Base-by-base conservation (phyloP, 2,797 vertebrate species). In the Clarias pachynema region DNA sequence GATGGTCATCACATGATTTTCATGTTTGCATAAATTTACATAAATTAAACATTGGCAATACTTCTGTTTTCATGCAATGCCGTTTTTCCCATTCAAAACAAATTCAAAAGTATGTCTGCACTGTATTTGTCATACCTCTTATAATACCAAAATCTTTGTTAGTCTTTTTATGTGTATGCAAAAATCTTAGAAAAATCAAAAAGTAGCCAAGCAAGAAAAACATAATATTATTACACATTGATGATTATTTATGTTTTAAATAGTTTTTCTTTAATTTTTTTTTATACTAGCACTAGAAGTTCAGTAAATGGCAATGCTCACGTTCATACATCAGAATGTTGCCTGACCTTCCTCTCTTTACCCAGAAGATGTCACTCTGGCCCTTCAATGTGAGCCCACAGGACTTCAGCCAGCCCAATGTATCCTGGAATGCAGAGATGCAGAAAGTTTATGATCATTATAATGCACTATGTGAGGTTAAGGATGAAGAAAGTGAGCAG, bases 331-430 rank as follows among this genome's bases (percentile, higher is more conserved):
- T 56, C 37, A 62, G 26, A 53, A 37, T 7, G 1, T 15, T 68
- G 49, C 34, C 12, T 86, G 72, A 26, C 53, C 16, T 89, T 10
- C 2, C n/a, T 80, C 53, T 87, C 1, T 66, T 56, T 90, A 16
- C 87, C 86, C 82, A 40, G 65, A 85, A 90, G 92, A 31, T 72
- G 24, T 87, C 93, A 53, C 82, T 91, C 20, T 92, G 90, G 34
- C 49, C 89, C 0, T 93, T 93, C 66, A 88, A 70, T 31, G 69
- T 44, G 2, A 89, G 89, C 79, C 89, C 91, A 0, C 89, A 86
- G 29, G 96, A 97, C 89, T 96, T 94, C 81, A 95, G 96, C 84
- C 88, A 95, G 68, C 96, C 96, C 1, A 97, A 97, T 89, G 86
- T 94, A 7, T 96, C 95, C 0, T 97, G 96, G 96, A 89, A 91